Conservation (phyloP, 2,113 vertebrate genomes). For the Ctenomys sociabilis region DNA sequence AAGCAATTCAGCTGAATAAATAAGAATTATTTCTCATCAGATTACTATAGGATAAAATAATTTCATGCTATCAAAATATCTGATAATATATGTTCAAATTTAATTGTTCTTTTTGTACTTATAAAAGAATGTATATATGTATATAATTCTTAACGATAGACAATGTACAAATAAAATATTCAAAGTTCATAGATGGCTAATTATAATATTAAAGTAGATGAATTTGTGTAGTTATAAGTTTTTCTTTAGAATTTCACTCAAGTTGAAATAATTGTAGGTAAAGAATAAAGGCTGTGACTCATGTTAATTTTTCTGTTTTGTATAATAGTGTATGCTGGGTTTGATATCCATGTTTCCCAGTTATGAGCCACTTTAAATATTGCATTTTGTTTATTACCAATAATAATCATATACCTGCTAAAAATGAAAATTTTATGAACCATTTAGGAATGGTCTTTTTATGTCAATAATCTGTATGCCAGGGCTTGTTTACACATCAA, state of each 20-base stretch:
- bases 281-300: neutral
- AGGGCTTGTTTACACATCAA: neutral
- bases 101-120: neutral
- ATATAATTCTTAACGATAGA: neutral
- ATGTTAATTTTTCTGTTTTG: neutral
- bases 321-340: neutral
- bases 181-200: neutral
- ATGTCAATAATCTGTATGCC: neutral
- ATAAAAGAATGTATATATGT: neutral
- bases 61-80: neutral
- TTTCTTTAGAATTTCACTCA: slow-evolving; percentile 4
- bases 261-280: neutral
- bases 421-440: neutral
- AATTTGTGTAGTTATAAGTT: neutral
- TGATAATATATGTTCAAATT: neutral
- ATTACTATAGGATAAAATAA: neutral
- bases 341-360: neutral
- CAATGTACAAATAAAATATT: neutral
- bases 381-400: neutral
- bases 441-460: neutral
- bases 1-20: neutral
- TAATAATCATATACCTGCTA: neutral
- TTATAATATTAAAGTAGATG: neutral
- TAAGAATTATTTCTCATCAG: neutral
- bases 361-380: neutral